phyloP scores from a whole-genome alignment of 2,888 invertebrate genomes.

The Arenicola marina region DNA sequence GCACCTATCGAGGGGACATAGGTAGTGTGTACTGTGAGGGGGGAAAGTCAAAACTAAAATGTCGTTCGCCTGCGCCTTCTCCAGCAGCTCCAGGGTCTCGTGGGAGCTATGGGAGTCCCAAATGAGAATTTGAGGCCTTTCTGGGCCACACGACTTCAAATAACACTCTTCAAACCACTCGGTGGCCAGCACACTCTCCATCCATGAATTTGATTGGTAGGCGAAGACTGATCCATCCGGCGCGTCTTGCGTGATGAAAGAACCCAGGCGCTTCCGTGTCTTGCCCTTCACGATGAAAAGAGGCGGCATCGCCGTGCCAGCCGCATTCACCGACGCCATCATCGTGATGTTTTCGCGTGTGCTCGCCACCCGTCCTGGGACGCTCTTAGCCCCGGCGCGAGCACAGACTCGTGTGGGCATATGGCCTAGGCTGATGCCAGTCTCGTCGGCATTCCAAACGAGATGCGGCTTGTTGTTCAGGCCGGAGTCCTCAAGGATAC shows the following conservation, averaged over 20 bases:
- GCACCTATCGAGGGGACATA: conserved; percentile 14
- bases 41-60: conserved; percentile 18
- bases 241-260: background rate
- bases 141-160: conserved; percentile 32
- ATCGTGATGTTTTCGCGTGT: background rate
- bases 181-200: conserved; percentile 32
- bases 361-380: background rate
- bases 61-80: conserved; percentile 25
- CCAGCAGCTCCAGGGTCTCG: conserved; percentile 30
- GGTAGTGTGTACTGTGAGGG: conserved; percentile 18
- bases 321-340: background rate
- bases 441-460: conserved; percentile 7
- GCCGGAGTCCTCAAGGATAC: background rate
- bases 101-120: conserved; percentile 37
- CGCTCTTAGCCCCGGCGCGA: background rate
- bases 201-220: conserved; percentile 37
- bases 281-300: background rate
- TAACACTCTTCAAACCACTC: conserved; percentile 36
- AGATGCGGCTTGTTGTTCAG: background rate
- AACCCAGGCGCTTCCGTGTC: background rate
- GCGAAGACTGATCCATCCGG: conserved; percentile 29
- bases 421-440: background rate
- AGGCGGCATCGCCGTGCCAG: background rate
- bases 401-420: background rate
- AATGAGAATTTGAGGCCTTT: conserved; percentile 37